Evolutionary conservation across 2,797 vertebrate genomes (phyloP), one percentile per base, ranked within the genome.

Genomic region (Picus viridis): DNA sequence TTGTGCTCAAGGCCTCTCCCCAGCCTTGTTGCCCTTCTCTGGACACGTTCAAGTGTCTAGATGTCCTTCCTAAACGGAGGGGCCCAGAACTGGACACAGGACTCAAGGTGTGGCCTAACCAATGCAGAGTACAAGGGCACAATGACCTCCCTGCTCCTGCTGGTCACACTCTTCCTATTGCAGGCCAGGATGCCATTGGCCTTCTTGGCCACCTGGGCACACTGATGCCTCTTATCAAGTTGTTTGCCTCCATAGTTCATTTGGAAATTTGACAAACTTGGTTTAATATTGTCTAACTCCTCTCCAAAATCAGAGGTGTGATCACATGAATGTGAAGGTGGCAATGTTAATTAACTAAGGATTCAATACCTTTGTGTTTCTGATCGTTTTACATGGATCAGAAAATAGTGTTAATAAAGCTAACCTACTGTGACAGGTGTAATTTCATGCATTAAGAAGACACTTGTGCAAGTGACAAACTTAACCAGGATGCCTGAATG

Each of bases 371-470:
- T 98, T 97, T 96, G 97, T 98, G 90, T 84, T 82, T 86, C 97
- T 96, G 97, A 97, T 98, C 95, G 94, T 97, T 97, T 97, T 97
- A 93, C 95, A 92, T 83, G 97, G 98, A 98, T 98, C 97, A 97
- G 97, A 95, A 98, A 97, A 94, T 95, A 87, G 95, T 91, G 89
- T 97, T 98, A 98, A 98, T 98, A 97, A 98, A 98, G 98, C 93
- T 97, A 97, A 97, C 96, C 97, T 96, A 73, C 97, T 98, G 97
- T 98, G 98, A 98, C 98, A 98, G 98, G 98, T 98, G 98, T 98
- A 98, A 98, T 98, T 98, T 98, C 97, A 97, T 58, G 96, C 98
- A 97, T 98, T 98, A 97, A 93, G 96, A 93, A 96, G 95, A 91
- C 94, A 94, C 89, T 92, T 71, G 53, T 97, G 97, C 90, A 34